phyloP scores from a whole-genome alignment of 2,113 vertebrate genomes.

The Nothoprocta perdicaria region DNA sequence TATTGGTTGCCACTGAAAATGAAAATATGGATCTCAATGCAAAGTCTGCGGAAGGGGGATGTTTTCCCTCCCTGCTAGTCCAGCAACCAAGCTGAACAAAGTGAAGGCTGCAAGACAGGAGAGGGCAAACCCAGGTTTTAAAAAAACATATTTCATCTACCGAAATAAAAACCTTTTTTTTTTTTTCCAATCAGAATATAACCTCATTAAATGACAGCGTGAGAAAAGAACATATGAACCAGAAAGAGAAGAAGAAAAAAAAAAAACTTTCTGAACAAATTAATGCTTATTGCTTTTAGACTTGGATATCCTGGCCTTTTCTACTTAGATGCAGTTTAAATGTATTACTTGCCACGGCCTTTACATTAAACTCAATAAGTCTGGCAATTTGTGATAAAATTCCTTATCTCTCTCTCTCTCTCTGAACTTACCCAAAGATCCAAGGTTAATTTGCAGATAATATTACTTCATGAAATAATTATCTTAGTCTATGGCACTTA shows the following conservation, averaged over 20 bases:
- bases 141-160: constrained; percentile 39
- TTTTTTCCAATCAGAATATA: constrained; percentile 71
- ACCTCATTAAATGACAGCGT: constrained; percentile 70
- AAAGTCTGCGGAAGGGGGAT: constrained; percentile 1
- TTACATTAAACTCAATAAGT: constrained; percentile 64
- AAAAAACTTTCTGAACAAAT: constrained; percentile 73
- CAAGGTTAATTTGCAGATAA: constrained; percentile 70
- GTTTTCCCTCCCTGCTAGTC: neutral
- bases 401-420: constrained; percentile 58
- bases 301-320: constrained; percentile 67
- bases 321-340: constrained; percentile 79
- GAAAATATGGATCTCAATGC: constrained; percentile 51
- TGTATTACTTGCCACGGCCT: constrained; percentile 73
- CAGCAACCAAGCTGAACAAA: constrained; percentile 13
- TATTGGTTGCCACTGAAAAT: constrained; percentile 50
- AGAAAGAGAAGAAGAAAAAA: constrained; percentile 50
- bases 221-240: constrained; percentile 64
- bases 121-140: neutral
- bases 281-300: constrained; percentile 69
- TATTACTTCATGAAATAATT: constrained; percentile 71
- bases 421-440: constrained; percentile 55
- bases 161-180: constrained; percentile 53
- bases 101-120: neutral
- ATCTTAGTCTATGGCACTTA: constrained; percentile 51
- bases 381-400: constrained; percentile 72